phyloP scores from a whole-genome alignment of 2,113 vertebrate genomes.

The Myrmecobius fasciatus region DNA sequence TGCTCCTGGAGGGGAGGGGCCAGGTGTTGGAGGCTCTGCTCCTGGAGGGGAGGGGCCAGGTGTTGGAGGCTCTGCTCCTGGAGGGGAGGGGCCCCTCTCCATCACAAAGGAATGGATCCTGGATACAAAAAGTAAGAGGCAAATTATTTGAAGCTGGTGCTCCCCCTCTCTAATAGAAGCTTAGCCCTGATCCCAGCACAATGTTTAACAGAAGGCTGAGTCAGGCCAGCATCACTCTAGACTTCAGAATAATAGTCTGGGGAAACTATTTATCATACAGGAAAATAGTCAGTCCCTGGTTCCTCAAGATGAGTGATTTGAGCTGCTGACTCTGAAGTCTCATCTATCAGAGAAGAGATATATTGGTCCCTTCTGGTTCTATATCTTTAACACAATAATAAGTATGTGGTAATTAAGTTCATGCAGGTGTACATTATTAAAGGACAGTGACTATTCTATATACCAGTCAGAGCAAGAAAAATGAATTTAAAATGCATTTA shows the following conservation, averaged over 20 bases:
- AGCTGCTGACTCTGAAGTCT: neutral
- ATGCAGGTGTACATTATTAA: neutral
- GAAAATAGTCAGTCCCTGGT: neutral
- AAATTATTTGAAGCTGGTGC: neutral
- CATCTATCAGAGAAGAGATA: neutral
- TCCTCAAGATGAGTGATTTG: neutral
- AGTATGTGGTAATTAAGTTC: neutral
- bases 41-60: neutral
- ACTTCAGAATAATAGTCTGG: neutral
- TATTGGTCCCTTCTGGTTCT: neutral
- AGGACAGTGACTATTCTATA: too few relatives aligned
- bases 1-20: neutral
- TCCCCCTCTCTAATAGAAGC: neutral
- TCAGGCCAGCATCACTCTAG: neutral
- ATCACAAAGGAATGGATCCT: neutral
- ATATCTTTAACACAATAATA: neutral
- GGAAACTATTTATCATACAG: neutral
- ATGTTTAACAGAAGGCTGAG: neutral
- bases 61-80: neutral
- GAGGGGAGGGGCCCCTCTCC: neutral
- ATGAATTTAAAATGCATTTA: neutral
- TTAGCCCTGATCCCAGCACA: neutral
- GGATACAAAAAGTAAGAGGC: neutral
- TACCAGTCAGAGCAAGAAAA: neutral
- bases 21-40: neutral